phyloP scores from a whole-genome alignment of 2,797 vertebrate species.

The Periparus ater region DNA sequence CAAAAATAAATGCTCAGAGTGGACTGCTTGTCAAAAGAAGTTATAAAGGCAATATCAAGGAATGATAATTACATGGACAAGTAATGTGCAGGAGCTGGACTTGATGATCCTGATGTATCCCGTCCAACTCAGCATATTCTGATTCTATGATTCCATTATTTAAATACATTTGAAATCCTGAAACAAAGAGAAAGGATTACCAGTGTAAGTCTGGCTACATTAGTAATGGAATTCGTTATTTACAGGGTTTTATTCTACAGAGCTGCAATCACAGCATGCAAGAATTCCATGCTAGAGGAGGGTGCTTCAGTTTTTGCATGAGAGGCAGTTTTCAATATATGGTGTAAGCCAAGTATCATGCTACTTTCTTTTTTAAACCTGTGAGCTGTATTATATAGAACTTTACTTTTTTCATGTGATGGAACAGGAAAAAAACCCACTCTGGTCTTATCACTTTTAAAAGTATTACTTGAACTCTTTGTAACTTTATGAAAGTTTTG shows the following conservation, averaged over 20 bases:
- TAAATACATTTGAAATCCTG: neutral
- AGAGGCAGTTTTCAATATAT: neutral
- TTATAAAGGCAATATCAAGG: neutral
- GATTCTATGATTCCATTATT: neutral
- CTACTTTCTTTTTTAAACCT: neutral
- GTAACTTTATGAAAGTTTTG: neutral
- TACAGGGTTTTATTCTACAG: neutral
- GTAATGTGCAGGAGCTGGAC: neutral
- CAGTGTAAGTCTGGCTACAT: neutral
- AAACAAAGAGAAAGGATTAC: neutral
- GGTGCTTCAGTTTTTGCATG: neutral
- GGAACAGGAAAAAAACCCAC: neutral
- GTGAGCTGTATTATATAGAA: neutral
- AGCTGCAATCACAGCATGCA: neutral
- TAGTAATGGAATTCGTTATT: neutral
- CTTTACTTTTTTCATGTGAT: neutral
- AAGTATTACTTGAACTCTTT: neutral
- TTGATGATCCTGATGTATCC: accelerated
- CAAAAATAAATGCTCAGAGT: neutral
- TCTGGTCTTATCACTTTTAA: neutral
- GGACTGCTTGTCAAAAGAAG: neutral
- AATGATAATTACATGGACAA: neutral
- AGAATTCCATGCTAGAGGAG: accelerated
- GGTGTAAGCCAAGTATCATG: neutral
- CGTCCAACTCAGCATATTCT: neutral